phyloP scores from a whole-genome alignment of 2,888 invertebrate genomes.

The Rambutsinella grinnellia region DNA sequence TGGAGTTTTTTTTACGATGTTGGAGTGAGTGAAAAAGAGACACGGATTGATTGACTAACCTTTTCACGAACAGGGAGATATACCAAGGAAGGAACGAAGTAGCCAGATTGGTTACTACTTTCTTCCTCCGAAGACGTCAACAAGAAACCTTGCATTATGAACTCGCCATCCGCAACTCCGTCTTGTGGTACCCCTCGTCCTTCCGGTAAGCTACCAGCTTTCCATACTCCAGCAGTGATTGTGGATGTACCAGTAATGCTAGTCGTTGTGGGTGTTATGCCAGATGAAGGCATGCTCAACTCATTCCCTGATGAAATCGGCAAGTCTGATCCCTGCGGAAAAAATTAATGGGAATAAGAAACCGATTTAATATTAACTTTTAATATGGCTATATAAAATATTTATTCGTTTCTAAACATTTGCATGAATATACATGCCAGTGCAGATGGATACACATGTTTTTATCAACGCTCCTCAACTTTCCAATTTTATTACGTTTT shows the following conservation, averaged over 20 bases:
- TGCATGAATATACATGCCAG: too few relatives aligned
- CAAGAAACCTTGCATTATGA: slow-evolving; percentile 94
- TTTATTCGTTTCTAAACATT: not conserved
- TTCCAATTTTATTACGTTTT: too few relatives aligned
- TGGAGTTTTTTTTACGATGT: slow-evolving; percentile 72
- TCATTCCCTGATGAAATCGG: too few relatives aligned
- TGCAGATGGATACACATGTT: not conserved
- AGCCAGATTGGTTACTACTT: slow-evolving; percentile 68
- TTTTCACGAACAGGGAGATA: slow-evolving; percentile 93
- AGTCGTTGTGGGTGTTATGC: not conserved
- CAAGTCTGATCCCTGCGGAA: not conserved
- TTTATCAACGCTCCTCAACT: too few relatives aligned
- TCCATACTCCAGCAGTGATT: slow-evolving; percentile 42
- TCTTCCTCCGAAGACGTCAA: slow-evolving; percentile 69
- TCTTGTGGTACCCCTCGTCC: slow-evolving; percentile 69
- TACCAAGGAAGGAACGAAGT: slow-evolving; percentile 91
- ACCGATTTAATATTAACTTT: not conserved
- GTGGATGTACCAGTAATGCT: slow-evolving; percentile 5
- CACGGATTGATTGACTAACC: slow-evolving; percentile 86
- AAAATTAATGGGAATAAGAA: too few relatives aligned
- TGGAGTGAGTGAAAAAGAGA: slow-evolving; percentile 94
- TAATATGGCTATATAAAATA: not conserved
- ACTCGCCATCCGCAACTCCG: slow-evolving; percentile 69
- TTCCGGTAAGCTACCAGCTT: slow-evolving; percentile 67
- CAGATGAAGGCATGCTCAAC: not conserved